Conservation (phyloP, 2,797 vertebrate species). For the Pseudochaenichthys georgianus region DNA sequence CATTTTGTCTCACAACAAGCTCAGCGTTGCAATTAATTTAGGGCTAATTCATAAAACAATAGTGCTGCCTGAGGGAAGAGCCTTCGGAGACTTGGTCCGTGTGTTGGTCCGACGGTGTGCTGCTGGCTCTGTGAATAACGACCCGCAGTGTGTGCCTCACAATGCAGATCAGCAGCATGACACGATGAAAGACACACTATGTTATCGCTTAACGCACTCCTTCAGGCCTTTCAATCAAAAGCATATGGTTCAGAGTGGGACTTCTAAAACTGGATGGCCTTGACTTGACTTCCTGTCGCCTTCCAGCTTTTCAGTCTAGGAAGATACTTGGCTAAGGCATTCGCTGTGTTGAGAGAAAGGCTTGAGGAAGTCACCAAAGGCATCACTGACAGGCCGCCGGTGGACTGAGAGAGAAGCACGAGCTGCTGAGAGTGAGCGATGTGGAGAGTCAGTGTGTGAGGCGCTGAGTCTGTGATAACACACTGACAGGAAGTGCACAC, state of each 20-base stretch:
- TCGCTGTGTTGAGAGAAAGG: background rate
- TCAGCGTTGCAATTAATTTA: slow-evolving; percentile 63
- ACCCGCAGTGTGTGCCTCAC: slow-evolving; percentile 59
- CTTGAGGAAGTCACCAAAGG: background rate
- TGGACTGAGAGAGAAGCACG: slow-evolving; percentile 6
- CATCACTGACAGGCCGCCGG: background rate
- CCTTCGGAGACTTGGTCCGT: slow-evolving; percentile 44
- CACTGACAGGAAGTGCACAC: slow-evolving; percentile 14
- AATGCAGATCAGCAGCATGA: slow-evolving; percentile 71
- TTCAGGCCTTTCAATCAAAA: slow-evolving; percentile 49
- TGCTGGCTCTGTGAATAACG: slow-evolving; percentile 53
- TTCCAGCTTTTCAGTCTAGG: slow-evolving; percentile 24
- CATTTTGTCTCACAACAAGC: slow-evolving; percentile 39
- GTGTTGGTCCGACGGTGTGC: slow-evolving; percentile 47
- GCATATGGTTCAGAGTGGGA: slow-evolving; percentile 4
- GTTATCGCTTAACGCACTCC: slow-evolving; percentile 64
- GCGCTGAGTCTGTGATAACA: slow-evolving; percentile 15
- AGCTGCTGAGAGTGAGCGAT: slow-evolving; percentile 6
- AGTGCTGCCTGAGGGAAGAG: slow-evolving; percentile 39
- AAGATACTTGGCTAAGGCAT: slow-evolving; percentile 6
- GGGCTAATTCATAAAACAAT: slow-evolving; percentile 65
- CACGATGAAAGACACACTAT: slow-evolving; percentile 66
- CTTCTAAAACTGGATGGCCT: slow-evolving; percentile 62
- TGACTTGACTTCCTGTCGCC: slow-evolving; percentile 32
- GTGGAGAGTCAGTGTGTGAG: background rate